A percentile compares a stretch with the other conserved stretches of the same genome.
These are phyloP conservation scores for Yasuhikotakia modesta DNA, from an alignment of 2,797 vertebrate species.

Conservation along the genomic window DNA sequence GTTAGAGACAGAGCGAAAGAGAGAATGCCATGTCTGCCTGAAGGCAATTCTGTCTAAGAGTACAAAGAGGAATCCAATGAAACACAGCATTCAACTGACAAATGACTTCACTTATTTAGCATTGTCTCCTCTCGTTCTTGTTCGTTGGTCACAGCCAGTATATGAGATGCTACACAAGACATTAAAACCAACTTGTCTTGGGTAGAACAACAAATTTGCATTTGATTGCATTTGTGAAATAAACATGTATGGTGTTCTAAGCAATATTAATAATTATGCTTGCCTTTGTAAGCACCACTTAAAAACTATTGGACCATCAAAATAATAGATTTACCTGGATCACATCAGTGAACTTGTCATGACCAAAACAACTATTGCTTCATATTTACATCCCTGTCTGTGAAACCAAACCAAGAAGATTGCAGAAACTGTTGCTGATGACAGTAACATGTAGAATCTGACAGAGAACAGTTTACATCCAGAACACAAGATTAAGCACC, in stretches of 20 bases:
- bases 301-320: background rate
- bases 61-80: conserved; percentile 32
- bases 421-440: background rate
- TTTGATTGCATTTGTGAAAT: too few species aligned
- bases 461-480: conserved; percentile 49
- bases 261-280: too few species aligned
- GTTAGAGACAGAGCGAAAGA: background rate
- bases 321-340: conserved; percentile 81
- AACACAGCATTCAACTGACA: conserved; percentile 32
- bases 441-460: background rate
- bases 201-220: too few species aligned
- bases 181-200: too few species aligned
- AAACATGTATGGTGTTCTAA: too few species aligned
- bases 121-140: conserved; percentile 92
- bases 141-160: conserved; percentile 94
- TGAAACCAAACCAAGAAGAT: conserved; percentile 12
- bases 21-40: background rate
- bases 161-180: conserved; percentile 94
- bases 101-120: conserved; percentile 75
- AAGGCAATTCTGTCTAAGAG: conserved; percentile 44
- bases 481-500: conserved; percentile 51
- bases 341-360: conserved; percentile 88
- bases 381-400: conserved; percentile 98
- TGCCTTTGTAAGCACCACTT: background rate
- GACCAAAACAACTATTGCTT: conserved; percentile 95